These are phyloP conservation scores for Orchesella flavescens DNA, from an alignment of 2,888 invertebrate genomes.

Conservation along the genomic window DNA sequence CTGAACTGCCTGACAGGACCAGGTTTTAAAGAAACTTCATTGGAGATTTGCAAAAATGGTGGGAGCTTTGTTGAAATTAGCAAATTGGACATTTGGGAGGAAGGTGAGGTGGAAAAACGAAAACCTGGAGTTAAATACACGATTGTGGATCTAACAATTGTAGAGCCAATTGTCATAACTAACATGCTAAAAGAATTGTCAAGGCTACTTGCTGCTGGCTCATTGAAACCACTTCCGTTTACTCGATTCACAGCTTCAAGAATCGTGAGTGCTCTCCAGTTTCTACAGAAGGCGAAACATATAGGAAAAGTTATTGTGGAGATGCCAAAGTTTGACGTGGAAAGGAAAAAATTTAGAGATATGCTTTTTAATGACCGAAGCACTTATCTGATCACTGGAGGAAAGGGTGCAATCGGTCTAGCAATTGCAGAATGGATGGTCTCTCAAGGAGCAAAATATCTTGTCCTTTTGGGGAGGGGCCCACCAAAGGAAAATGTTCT, in stretches of 20 bases:
- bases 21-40: constrained; percentile 43
- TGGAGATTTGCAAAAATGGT: not conserved
- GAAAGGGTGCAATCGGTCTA: constrained; percentile 19
- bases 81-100: constrained; percentile 40
- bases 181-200: too few relatives aligned
- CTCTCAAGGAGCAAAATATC: not conserved
- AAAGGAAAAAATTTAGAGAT: too few relatives aligned
- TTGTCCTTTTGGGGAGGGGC: constrained; percentile 11
- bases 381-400: constrained; percentile 21
- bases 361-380: constrained; percentile 5
- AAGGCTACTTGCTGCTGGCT: not conserved
- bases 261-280: too few relatives aligned
- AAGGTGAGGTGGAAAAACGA: not conserved
- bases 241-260: too few relatives aligned
- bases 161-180: not conserved
- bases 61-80: constrained; percentile 45
- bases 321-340: not conserved
- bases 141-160: not conserved
- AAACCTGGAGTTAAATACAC: constrained; percentile 24
- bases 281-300: not conserved
- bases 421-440: constrained; percentile 20
- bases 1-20: constrained; percentile 45
- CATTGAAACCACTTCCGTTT: not conserved
- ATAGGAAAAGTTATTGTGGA: constrained; percentile 22
- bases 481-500: not conserved